Evolutionary conservation across 2,797 vertebrate species (phyloP).

Genomic region (Tachyglossus aculeatus): DNA sequence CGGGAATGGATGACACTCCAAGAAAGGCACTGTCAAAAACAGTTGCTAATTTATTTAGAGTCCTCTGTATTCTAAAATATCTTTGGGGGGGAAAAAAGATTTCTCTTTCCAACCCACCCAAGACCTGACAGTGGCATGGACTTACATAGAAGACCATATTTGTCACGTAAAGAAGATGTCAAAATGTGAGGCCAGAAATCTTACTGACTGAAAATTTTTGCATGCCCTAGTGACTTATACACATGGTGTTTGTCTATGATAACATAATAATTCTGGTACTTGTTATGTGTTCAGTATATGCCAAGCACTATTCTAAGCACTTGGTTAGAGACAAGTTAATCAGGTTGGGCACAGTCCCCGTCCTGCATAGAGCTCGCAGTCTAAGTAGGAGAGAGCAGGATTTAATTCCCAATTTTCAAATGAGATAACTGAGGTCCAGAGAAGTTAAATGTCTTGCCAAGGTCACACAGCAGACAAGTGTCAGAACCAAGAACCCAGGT

Average conservation of each 20-base stretch:
- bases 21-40: conserved; percentile 52
- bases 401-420: no score
- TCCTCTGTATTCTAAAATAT: conserved; percentile 53
- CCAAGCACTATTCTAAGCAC: no score
- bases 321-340: no score
- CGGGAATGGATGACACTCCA: conserved; percentile 5
- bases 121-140: conserved; percentile 5
- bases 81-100: conserved; percentile 56
- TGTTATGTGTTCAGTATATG: conserved; percentile 3
- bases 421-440: no score
- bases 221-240: neutral
- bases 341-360: no score
- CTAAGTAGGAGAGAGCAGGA: no score
- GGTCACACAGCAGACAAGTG: no score
- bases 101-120: conserved; percentile 23
- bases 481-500: no score
- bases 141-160: conserved; percentile 4
- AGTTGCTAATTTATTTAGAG: conserved; percentile 65
- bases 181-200: neutral
- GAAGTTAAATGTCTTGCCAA: no score
- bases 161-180: conserved; percentile 17
- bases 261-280: neutral
- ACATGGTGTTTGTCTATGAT: neutral
- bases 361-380: no score
- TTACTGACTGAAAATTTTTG: neutral